Conservation (phyloP, 2,888 invertebrate genomes). For the Drosophila peninsularis region DNA sequence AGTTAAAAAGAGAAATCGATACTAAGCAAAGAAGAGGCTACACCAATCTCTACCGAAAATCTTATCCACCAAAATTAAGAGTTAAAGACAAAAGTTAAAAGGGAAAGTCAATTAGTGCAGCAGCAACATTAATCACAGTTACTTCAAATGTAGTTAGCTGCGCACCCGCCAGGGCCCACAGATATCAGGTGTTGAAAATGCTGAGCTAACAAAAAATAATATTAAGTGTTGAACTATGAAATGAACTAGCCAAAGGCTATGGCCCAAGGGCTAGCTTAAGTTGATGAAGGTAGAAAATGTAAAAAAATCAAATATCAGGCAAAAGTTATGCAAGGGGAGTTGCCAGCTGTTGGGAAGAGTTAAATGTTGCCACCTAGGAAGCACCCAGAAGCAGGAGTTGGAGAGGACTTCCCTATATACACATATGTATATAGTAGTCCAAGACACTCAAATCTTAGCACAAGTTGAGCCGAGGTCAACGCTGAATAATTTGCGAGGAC, state of each 20-base stretch:
- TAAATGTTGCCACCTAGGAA: background rate
- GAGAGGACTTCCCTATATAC: no score
- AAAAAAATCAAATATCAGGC: background rate
- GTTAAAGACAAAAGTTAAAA: conserved; percentile 38
- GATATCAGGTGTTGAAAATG: conserved; percentile 17
- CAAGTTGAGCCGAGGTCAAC: conserved; percentile 3
- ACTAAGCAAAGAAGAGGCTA: background rate
- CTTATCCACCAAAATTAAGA: conserved; percentile 54
- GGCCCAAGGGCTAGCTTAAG: background rate
- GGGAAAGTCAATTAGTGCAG: conserved; percentile 81
- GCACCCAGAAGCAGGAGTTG: no score
- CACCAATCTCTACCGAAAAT: background rate
- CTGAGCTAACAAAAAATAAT: conserved; percentile 3
- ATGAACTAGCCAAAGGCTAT: conserved; percentile 12
- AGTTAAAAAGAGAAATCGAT: background rate
- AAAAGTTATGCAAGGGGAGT: background rate
- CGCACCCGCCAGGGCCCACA: conserved; percentile 4
- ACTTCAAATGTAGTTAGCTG: conserved; percentile 19
- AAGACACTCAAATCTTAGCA: background rate
- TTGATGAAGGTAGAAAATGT: background rate
- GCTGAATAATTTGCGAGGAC: conserved; percentile 20
- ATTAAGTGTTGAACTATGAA: conserved; percentile 10
- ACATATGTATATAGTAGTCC: background rate
- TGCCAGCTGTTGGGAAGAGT: background rate
- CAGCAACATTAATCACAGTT: conserved; percentile 69